Evolutionary conservation across 2,113 vertebrate genomes (phyloP).

Genomic region (Recurvirostra avosetta): DNA sequence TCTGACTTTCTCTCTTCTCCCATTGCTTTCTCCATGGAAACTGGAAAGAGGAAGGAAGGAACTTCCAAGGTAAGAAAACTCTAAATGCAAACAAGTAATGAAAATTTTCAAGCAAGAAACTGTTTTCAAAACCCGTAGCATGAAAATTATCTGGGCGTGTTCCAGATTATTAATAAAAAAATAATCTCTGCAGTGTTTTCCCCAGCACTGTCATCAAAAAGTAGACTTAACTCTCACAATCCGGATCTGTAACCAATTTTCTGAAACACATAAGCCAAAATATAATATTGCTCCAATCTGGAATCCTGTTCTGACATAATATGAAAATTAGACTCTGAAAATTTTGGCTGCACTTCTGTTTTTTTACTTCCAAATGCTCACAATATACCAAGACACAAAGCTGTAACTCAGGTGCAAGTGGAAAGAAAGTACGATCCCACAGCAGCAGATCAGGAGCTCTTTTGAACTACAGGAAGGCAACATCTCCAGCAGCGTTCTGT

Average conservation of each 20-base stretch:
- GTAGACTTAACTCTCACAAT: background rate
- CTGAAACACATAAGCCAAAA: slow-evolving; percentile 31
- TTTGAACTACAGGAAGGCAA: background rate
- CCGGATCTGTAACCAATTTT: slow-evolving; percentile 54
- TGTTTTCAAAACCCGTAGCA: background rate
- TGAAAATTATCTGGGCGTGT: background rate
- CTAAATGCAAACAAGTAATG: background rate
- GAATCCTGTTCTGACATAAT: slow-evolving; percentile 56
- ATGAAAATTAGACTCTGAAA: slow-evolving; percentile 48
- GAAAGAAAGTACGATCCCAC: background rate
- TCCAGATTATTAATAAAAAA: slow-evolving; percentile 14
- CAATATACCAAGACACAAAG: background rate
- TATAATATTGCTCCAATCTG: slow-evolving; percentile 47
- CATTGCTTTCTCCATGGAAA: background rate
- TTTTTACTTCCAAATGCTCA: background rate
- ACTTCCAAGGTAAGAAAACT: slow-evolving; percentile 1
- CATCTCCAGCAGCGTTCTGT: background rate
- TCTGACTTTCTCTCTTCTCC: background rate
- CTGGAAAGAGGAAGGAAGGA: background rate
- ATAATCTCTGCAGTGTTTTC: background rate
- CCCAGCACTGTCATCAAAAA: slow-evolving; percentile 32
- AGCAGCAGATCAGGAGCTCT: background rate
- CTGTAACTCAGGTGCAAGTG: background rate
- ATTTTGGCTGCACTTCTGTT: slow-evolving; percentile 12
- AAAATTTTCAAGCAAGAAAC: background rate